Evolutionary conservation across 2,797 vertebrate species (phyloP).

Genomic region (Salarias fasciatus): DNA sequence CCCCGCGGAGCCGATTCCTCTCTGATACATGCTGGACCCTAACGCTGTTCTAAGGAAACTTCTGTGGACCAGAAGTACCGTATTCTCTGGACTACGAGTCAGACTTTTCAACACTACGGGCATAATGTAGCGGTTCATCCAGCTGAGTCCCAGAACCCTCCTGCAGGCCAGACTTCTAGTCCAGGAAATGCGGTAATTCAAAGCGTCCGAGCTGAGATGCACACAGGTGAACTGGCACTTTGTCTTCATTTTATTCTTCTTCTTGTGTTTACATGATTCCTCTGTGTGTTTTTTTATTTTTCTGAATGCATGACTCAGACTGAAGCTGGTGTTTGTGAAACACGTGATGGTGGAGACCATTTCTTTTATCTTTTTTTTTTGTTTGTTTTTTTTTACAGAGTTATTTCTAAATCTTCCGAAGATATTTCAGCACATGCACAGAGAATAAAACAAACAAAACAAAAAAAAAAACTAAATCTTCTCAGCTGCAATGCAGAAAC

Average conservation of each 20-base stretch:
- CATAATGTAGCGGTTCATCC: no score
- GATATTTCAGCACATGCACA: conserved; percentile 61
- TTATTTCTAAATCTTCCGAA: conserved; percentile 63
- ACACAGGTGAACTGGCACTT: conserved; percentile 26
- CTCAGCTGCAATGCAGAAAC: conserved; percentile 60
- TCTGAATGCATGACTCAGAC: conserved; percentile 54
- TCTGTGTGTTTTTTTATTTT: conserved; percentile 38
- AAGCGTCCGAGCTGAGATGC: no score
- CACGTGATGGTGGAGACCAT: conserved; percentile 37
- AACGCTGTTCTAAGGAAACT: background rate
- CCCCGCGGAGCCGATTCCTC: conserved; percentile 45
- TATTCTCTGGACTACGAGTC: no score
- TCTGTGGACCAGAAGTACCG: no score
- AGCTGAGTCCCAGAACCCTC: no score
- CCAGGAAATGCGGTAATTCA: no score
- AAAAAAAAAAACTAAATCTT: conserved; percentile 37
- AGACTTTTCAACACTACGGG: no score
- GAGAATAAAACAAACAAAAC: no score
- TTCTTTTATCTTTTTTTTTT: conserved; percentile 40
- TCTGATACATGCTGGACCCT: conserved; percentile 41
- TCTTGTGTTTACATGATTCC: conserved; percentile 38
- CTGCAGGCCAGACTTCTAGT: no score
- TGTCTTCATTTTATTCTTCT: conserved; percentile 29
- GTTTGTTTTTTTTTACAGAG: conserved; percentile 44
- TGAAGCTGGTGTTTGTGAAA: conserved; percentile 43